Conservation (phyloP, 2,113 vertebrate species). For the Aythya baeri region DNA sequence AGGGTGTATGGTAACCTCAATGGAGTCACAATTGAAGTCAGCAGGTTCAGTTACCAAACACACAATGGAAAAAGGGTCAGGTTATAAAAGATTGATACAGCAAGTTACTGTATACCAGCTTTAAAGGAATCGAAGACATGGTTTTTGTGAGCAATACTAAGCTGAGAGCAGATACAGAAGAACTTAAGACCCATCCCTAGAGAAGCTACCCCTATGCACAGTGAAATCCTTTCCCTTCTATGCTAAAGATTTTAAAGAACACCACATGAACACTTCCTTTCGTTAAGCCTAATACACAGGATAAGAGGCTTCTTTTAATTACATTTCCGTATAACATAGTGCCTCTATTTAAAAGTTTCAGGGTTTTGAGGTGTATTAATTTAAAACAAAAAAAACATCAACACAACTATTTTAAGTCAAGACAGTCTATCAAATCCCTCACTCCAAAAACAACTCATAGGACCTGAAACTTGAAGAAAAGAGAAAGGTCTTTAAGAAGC, state of each 20-base stretch:
- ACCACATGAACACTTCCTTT: slow-evolving; percentile 4
- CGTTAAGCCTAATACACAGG: background rate
- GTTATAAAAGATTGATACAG: slow-evolving; percentile 38
- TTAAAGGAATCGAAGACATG: background rate
- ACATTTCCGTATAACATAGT: background rate
- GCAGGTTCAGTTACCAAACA: slow-evolving; percentile 5
- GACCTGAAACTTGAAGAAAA: background rate
- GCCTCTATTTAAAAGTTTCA: background rate
- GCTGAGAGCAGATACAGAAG: background rate
- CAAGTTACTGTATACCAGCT: background rate
- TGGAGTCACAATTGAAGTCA: background rate
- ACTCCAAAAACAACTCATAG: background rate
- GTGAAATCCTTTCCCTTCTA: background rate
- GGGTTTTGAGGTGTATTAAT: too few species aligned
- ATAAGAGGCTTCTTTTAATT: background rate
- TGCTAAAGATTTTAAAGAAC: background rate
- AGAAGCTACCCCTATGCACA: background rate
- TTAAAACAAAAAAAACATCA: too few species aligned
- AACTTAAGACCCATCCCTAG: background rate
- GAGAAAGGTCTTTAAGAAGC: background rate
- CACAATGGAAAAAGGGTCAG: slow-evolving; percentile 8
- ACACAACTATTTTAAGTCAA: background rate
- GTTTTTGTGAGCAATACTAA: background rate
- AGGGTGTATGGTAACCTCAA: background rate
- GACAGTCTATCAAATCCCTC: background rate